A percentile compares a stretch with the other conserved stretches of the same genome.
Conservation (phyloP, 2,113 vertebrate genomes). For the Oreamnos americanus region DNA sequence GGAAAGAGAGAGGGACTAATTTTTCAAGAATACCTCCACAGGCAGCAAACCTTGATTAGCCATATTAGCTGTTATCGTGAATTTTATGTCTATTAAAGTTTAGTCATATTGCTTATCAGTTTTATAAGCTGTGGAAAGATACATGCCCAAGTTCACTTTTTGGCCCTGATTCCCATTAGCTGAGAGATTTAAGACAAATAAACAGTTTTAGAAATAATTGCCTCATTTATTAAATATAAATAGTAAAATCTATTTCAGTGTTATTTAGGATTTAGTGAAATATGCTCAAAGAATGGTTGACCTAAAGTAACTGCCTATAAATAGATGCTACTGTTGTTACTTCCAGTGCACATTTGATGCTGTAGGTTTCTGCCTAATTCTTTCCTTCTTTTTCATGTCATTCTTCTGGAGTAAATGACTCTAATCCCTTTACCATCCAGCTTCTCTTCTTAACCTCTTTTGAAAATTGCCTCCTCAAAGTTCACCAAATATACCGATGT, state of each 20-base stretch:
- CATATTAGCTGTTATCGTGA: background rate
- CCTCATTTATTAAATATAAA: background rate
- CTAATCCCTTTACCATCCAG: background rate
- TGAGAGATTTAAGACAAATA: background rate
- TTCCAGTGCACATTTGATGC: background rate
- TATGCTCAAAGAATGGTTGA: background rate
- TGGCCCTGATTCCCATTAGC: background rate
- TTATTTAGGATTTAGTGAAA: background rate
- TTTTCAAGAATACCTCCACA: background rate
- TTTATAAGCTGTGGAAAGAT: background rate
- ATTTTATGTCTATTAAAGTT: background rate
- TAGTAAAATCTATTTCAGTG: background rate
- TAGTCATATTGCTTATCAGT: background rate
- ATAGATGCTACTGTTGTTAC: background rate
- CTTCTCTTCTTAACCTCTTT: background rate
- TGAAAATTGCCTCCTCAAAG: background rate
- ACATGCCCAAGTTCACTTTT: background rate
- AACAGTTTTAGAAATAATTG: background rate
- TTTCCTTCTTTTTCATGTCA: background rate
- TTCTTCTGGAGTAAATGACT: background rate
- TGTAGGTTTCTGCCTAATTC: background rate
- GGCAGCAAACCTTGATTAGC: background rate
- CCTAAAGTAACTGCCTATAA: background rate
- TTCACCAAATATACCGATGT: background rate
- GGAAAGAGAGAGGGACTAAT: background rate